These are phyloP conservation scores for Kradibia gibbosae DNA, from an alignment of 1,140 invertebrate genomes.

Conservation along the genomic window DNA sequence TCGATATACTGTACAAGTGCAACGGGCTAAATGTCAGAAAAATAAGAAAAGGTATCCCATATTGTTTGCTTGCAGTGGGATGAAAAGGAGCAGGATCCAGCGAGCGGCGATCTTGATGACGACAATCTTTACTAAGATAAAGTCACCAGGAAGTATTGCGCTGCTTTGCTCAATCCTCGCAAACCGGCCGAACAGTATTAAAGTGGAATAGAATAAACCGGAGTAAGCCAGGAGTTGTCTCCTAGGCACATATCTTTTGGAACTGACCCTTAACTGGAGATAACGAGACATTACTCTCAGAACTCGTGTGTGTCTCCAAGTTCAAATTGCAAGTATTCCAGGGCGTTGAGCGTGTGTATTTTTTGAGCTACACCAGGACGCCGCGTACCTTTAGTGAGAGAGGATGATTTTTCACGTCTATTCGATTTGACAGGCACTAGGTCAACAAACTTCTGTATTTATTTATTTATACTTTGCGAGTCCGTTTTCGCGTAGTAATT, in stretches of 20 bases:
- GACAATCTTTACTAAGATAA: constrained; percentile 10
- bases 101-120: constrained; percentile 26
- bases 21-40: no score
- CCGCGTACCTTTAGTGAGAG: background rate
- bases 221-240: background rate
- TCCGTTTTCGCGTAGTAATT: background rate
- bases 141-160: background rate
- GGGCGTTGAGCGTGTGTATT: background rate
- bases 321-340: constrained; percentile 38
- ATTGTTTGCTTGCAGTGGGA: constrained; percentile 56
- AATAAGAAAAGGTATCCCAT: background rate
- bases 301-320: constrained; percentile 27
- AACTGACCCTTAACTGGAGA: background rate
- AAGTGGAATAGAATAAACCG: constrained; percentile 20
- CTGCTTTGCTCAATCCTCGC: background rate
- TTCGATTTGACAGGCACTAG: background rate
- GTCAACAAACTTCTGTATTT: background rate
- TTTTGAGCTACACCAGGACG: background rate
- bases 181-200: constrained; percentile 46
- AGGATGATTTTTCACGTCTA: background rate
- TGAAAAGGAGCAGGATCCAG: constrained; percentile 41
- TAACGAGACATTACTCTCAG: background rate
- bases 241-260: background rate
- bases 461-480: constrained; percentile 8
- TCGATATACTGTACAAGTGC: no score